These are phyloP conservation scores for Ectemnius lituratus DNA, from an alignment of 2,888 invertebrate species.

Conservation along the genomic window DNA sequence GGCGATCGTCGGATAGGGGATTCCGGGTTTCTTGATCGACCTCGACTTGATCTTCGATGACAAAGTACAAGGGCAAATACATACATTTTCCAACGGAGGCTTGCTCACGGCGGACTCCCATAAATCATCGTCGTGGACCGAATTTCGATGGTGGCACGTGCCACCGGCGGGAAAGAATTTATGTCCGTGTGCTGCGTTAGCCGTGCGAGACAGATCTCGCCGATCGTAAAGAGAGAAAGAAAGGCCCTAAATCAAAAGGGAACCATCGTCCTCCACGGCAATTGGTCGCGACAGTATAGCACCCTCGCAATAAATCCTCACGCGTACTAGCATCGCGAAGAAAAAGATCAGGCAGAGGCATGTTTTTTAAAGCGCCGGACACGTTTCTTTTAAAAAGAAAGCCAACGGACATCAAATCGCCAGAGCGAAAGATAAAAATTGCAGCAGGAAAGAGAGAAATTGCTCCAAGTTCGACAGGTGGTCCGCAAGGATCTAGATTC, in stretches of 20 bases:
- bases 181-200: slow-evolving; percentile 48
- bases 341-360: slow-evolving; percentile 18
- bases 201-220: slow-evolving; percentile 48
- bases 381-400: slow-evolving; percentile 19
- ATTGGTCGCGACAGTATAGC: slow-evolving; percentile 53
- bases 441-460: not conserved
- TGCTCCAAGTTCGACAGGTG: slow-evolving; percentile 2
- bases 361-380: not conserved
- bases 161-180: slow-evolving; percentile 49
- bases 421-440: not conserved
- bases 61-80: slow-evolving; percentile 9
- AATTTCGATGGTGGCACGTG: slow-evolving; percentile 58
- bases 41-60: slow-evolving; percentile 4
- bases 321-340: slow-evolving; percentile 14
- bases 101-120: slow-evolving; percentile 8
- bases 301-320: slow-evolving; percentile 47
- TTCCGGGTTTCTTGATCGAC: not conserved
- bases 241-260: slow-evolving; percentile 51
- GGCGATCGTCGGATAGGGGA: not conserved
- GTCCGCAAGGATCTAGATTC: not conserved
- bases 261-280: slow-evolving; percentile 33
- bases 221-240: slow-evolving; percentile 36
- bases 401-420: slow-evolving; percentile 6
- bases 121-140: slow-evolving; percentile 46
- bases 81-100: slow-evolving; percentile 20